A percentile compares a stretch with the other conserved stretches of the same genome.
These are phyloP conservation scores for Sphaerophoria rueppellii DNA, from an alignment of 2,888 invertebrate species.

Conservation along the genomic window DNA sequence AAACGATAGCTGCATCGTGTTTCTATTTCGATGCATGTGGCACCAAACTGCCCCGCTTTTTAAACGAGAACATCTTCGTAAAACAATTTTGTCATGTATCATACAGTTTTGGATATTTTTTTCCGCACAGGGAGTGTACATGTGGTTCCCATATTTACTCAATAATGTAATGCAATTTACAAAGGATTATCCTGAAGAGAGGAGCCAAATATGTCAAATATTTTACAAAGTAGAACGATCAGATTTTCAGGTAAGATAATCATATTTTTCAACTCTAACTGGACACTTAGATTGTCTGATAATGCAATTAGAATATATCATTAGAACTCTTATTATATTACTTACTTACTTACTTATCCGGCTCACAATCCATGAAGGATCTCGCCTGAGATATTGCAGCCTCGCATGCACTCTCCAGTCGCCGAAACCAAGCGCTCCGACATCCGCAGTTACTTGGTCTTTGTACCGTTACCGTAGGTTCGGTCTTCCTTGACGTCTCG, in stretches of 20 bases:
- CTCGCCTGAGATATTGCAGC: too few relatives aligned
- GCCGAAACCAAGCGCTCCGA: too few relatives aligned
- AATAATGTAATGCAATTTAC: conserved; percentile 77
- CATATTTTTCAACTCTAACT: not conserved
- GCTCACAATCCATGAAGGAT: too few relatives aligned
- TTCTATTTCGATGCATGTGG: conserved; percentile 76
- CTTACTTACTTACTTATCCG: too few relatives aligned
- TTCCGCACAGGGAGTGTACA: conserved; percentile 78
- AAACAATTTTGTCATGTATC: conserved; percentile 77
- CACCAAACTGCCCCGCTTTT: conserved; percentile 79
- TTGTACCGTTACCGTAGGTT: too few relatives aligned
- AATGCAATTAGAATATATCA: too few relatives aligned
- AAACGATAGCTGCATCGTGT: not conserved
- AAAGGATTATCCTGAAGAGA: conserved; percentile 71
- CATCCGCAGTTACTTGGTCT: too few relatives aligned
- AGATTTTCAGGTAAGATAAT: not conserved
- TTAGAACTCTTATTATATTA: too few relatives aligned
- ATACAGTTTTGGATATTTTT: conserved; percentile 79
- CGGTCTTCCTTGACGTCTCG: too few relatives aligned
- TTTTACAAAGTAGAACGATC: conserved; percentile 67
- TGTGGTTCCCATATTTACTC: conserved; percentile 80
- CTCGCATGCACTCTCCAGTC: too few relatives aligned
- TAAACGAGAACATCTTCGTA: conserved; percentile 75
- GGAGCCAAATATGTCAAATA: conserved; percentile 77
- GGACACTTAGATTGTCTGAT: too few relatives aligned